Evolutionary conservation across 1,140 invertebrate species (phyloP).

Genomic region (Hylyphantes graminicola): DNA sequence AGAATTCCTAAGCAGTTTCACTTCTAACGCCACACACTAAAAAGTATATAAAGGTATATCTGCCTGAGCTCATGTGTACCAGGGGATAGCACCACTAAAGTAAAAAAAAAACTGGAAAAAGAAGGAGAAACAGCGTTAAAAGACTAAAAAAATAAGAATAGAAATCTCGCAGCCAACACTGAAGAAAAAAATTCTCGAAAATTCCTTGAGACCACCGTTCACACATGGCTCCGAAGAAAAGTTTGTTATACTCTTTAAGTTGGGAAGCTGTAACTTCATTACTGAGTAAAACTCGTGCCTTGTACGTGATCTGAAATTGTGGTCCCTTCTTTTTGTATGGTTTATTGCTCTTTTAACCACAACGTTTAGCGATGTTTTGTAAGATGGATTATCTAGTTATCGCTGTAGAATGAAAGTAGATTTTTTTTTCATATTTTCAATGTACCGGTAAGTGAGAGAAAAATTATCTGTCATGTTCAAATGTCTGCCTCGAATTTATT

Average conservation of each 20-base stretch:
- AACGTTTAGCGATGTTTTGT: conserved; percentile 50
- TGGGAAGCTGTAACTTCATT: conserved; percentile 50
- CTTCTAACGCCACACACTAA: not conserved
- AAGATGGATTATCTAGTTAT: conserved; percentile 57
- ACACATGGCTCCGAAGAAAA: conserved; percentile 36
- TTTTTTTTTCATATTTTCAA: not conserved
- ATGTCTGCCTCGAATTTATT: conserved; percentile 36
- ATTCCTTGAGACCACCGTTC: conserved; percentile 26
- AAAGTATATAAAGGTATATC: not conserved
- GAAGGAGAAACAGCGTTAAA: conserved; percentile 2
- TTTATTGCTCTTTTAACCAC: conserved; percentile 52
- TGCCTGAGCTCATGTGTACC: not conserved
- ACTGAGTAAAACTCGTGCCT: conserved; percentile 54
- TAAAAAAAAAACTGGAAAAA: conserved; percentile 11
- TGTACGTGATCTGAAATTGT: conserved; percentile 53
- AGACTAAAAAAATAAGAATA: conserved; percentile 21
- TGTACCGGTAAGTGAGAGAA: conserved; percentile 43
- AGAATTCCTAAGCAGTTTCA: conserved; percentile 35
- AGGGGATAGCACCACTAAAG: not conserved
- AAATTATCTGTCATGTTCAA: conserved; percentile 49
- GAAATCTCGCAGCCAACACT: conserved; percentile 38
- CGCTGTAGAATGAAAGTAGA: conserved; percentile 1
- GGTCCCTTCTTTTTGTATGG: conserved; percentile 4
- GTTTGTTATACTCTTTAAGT: conserved; percentile 59
- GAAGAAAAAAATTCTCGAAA: conserved; percentile 48